Conservation (phyloP, 2,113 vertebrate genomes). For the Geothlypis trichas region DNA sequence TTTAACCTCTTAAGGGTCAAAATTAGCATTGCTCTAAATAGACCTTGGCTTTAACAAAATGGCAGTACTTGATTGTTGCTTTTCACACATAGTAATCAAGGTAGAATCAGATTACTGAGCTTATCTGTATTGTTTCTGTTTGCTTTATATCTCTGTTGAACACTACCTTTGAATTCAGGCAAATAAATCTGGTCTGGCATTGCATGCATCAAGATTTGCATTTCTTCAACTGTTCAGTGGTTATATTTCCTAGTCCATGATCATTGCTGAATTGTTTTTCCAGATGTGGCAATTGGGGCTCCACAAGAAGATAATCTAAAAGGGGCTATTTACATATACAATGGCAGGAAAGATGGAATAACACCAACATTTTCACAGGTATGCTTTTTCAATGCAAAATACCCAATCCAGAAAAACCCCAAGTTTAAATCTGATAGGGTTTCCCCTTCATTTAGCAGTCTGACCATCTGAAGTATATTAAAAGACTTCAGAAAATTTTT, state of each 20-base stretch:
- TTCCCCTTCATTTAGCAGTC: neutral
- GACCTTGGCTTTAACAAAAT: neutral
- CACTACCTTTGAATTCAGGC: neutral
- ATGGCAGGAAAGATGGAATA: conserved; percentile 82
- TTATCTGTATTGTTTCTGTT: neutral
- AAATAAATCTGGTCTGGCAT: neutral
- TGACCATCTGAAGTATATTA: neutral
- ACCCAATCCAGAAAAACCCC: neutral
- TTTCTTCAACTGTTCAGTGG: neutral
- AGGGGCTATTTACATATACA: conserved; percentile 88
- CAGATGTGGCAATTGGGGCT: conserved; percentile 87
- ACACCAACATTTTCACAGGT: conserved; percentile 81
- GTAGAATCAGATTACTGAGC: neutral
- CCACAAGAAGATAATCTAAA: conserved; percentile 83
- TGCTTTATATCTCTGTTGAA: neutral
- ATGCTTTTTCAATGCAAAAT: neutral
- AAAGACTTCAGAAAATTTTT: neutral
- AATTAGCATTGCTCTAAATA: neutral
- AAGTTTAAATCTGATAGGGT: neutral
- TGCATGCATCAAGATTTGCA: neutral
- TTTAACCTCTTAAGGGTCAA: neutral
- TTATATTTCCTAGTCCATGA: neutral
- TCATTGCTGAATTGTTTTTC: neutral
- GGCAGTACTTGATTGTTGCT: neutral
- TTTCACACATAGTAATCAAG: neutral